Conservation (phyloP, 2,113 vertebrate species). For the Laticauda laticaudata region DNA sequence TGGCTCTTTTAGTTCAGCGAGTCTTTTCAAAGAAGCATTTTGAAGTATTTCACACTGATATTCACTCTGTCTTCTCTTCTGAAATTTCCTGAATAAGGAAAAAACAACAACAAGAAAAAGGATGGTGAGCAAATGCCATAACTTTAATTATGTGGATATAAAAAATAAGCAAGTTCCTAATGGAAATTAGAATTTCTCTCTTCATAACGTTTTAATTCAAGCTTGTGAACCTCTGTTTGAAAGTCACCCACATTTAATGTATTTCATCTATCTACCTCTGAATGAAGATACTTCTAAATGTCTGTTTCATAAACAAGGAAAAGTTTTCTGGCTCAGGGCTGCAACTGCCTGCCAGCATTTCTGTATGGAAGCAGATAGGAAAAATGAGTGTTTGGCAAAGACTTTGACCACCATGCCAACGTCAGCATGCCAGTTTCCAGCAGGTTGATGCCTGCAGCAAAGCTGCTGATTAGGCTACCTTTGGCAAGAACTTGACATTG, state of each 20-base stretch:
- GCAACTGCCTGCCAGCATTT: conserved; percentile 58
- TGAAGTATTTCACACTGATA: neutral
- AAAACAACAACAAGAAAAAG: neutral
- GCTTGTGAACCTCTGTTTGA: conserved; percentile 52
- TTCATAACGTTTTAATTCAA: conserved; percentile 6
- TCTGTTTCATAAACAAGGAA: conserved; percentile 54
- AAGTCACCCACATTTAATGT: conserved; percentile 28
- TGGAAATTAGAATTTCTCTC: neutral
- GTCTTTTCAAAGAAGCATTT: neutral
- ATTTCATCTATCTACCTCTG: conserved; percentile 5
- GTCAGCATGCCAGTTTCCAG: conserved; percentile 65
- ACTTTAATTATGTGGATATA: neutral
- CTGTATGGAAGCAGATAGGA: conserved; percentile 72
- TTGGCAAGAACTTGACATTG: conserved; percentile 38
- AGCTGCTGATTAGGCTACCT: conserved; percentile 10
- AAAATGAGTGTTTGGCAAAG: conserved; percentile 71
- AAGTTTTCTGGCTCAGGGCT: conserved; percentile 35
- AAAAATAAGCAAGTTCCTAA: neutral
- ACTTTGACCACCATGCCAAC: conserved; percentile 55
- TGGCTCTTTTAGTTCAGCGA: neutral
- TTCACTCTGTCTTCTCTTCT: neutral
- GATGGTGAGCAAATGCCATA: neutral
- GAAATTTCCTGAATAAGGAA: neutral
- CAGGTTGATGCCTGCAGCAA: conserved; percentile 45
- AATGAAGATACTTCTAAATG: conserved; percentile 47